Evolutionary conservation across 1,140 invertebrate genomes (phyloP).

Genomic region (Drosophila gunungcola): DNA sequence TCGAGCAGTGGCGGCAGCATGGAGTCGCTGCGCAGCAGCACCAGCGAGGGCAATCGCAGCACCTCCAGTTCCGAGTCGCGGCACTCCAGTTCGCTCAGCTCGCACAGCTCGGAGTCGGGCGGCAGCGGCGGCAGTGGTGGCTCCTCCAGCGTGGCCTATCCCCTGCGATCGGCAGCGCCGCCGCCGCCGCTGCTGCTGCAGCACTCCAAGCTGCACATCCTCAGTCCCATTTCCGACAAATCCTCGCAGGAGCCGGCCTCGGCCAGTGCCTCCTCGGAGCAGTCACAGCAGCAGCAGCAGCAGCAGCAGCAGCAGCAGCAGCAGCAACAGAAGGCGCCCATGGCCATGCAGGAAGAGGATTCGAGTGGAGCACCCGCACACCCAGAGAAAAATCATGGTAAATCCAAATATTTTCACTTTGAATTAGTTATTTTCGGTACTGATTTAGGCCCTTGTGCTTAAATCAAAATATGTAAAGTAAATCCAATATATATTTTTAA

Average conservation of each 20-base stretch:
- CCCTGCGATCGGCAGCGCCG: slow-evolving; percentile 87
- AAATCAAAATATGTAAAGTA: too few species aligned
- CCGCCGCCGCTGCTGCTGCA: slow-evolving; percentile 88
- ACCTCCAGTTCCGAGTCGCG: slow-evolving; percentile 92
- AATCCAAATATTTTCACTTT: too few species aligned
- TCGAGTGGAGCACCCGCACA: slow-evolving; percentile 3
- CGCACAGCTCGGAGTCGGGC: slow-evolving; percentile 92
- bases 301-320: slow-evolving; percentile 76
- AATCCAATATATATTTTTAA: too few species aligned
- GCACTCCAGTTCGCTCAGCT: slow-evolving; percentile 91
- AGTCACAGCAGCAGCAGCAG: slow-evolving; percentile 85
- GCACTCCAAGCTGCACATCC: slow-evolving; percentile 91
- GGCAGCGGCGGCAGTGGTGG: slow-evolving; percentile 76
- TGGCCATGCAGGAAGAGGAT: slow-evolving; percentile 76
- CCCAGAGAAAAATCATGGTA: too few species aligned
- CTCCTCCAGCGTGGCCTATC: slow-evolving; percentile 86
- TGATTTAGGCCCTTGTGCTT: too few species aligned
- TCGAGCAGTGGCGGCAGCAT: slow-evolving; percentile 93
- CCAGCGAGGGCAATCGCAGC: slow-evolving; percentile 92
- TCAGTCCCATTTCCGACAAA: slow-evolving; percentile 95
- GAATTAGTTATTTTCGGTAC: too few species aligned
- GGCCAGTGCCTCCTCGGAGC: slow-evolving; percentile 91
- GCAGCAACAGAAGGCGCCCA: slow-evolving; percentile 86
- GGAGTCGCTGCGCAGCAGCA: slow-evolving; percentile 92
- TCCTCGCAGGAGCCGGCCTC: slow-evolving; percentile 94